Evolutionary conservation across 2,113 vertebrate genomes (phyloP).

Genomic region (Promerops cafer): DNA sequence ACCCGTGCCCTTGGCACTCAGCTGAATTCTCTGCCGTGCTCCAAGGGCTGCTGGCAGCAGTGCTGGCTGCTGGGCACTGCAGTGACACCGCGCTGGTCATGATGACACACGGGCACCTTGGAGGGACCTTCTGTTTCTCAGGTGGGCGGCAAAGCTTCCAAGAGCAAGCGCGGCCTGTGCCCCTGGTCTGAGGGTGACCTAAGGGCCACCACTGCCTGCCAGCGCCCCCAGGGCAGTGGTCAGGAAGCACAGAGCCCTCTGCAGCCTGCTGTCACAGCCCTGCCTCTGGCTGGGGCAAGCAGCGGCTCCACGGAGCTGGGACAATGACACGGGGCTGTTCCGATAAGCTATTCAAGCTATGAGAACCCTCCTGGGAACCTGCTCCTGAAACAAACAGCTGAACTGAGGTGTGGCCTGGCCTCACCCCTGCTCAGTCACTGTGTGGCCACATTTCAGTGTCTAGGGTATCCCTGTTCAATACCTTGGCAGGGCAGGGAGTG

Average conservation of each 20-base stretch:
- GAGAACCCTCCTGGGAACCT: slow-evolving; percentile 12
- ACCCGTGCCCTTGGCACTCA: not conserved
- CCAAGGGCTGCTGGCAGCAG: not conserved
- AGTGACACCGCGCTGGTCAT: accelerated
- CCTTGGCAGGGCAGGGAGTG: not conserved
- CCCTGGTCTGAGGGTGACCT: not conserved
- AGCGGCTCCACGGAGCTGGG: not conserved
- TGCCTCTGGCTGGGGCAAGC: not conserved
- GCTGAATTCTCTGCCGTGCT: not conserved
- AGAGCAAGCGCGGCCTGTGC: not conserved
- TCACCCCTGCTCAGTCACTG: not conserved
- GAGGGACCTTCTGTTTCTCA: not conserved
- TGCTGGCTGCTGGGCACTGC: not conserved
- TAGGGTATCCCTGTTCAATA: not conserved
- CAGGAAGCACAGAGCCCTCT: not conserved
- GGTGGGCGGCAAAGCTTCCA: not conserved
- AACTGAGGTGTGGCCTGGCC: slow-evolving; percentile 28
- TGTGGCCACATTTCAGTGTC: not conserved
- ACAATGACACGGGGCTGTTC: not conserved
- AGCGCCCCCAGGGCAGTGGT: not conserved
- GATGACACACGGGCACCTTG: accelerated
- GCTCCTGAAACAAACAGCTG: not conserved
- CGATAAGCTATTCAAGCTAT: not conserved
- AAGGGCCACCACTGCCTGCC: not conserved
- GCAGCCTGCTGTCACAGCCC: not conserved